phyloP scores from a whole-genome alignment of 2,797 vertebrate species.

The Bufotes viridis region DNA sequence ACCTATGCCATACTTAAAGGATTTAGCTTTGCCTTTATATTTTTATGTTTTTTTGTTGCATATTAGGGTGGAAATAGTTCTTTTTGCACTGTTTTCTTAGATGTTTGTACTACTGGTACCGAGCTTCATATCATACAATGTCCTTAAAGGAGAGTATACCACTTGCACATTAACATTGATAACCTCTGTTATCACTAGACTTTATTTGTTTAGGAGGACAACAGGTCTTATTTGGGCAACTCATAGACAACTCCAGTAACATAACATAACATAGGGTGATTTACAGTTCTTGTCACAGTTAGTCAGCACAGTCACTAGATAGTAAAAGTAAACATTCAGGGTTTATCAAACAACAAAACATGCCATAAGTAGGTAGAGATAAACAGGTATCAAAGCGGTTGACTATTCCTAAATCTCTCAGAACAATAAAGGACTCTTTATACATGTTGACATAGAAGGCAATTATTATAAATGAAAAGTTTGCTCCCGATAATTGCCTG shows the following conservation, averaged over 20 bases:
- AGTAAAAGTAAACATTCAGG: slow-evolving; percentile 15
- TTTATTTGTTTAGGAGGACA: slow-evolving; percentile 25
- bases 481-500: too few relatives aligned
- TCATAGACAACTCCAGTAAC: neutral
- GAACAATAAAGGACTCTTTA: too few relatives aligned
- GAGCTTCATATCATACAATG: neutral
- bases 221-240: neutral
- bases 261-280: neutral
- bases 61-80: neutral
- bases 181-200: slow-evolving; percentile 2
- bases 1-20: neutral
- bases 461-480: too few relatives aligned
- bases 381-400: neutral
- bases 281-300: slow-evolving; percentile 6
- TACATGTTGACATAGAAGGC: too few relatives aligned
- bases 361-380: neutral
- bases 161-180: slow-evolving; percentile 13
- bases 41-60: slow-evolving; percentile 28
- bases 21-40: neutral
- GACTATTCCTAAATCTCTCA: neutral
- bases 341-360: neutral
- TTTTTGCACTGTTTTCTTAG: neutral
- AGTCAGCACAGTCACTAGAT: slow-evolving; percentile 25
- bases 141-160: neutral
- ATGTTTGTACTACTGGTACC: neutral